A percentile compares a stretch with the other conserved stretches of the same genome.
Conservation (phyloP, 2,888 invertebrate genomes). For the Eristalis pertinax region DNA sequence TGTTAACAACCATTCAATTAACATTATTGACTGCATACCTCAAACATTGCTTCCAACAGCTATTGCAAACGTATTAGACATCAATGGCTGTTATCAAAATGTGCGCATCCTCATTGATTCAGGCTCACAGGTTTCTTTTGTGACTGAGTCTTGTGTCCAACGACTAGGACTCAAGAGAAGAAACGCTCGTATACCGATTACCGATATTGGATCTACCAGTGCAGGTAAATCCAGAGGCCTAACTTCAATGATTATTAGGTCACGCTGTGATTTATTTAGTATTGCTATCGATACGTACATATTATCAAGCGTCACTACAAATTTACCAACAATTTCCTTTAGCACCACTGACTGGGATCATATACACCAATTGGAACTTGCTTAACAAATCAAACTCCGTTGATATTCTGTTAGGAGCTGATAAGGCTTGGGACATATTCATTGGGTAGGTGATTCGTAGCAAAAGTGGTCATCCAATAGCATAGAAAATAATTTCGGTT, state of each 20-base stretch:
- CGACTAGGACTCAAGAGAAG: not conserved
- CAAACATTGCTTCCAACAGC: not conserved
- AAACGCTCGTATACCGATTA: no score
- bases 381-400: slow-evolving; percentile 39
- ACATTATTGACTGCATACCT: no score
- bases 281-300: not conserved
- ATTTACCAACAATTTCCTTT: not conserved
- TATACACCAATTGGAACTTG: slow-evolving; percentile 31
- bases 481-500: no score
- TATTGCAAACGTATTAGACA: not conserved
- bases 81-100: not conserved
- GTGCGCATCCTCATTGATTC: not conserved
- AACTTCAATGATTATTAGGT: no score
- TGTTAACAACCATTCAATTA: no score
- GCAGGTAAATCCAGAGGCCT: no score
- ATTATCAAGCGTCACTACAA: not conserved
- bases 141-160: not conserved
- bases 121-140: not conserved
- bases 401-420: no score
- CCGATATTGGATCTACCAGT: no score
- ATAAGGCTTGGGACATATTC: no score
- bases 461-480: no score
- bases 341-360: slow-evolving; percentile 13
- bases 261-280: no score
- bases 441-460: no score